phyloP scores from a whole-genome alignment of 2,888 invertebrate species.

The Priocnemis perturbator region DNA sequence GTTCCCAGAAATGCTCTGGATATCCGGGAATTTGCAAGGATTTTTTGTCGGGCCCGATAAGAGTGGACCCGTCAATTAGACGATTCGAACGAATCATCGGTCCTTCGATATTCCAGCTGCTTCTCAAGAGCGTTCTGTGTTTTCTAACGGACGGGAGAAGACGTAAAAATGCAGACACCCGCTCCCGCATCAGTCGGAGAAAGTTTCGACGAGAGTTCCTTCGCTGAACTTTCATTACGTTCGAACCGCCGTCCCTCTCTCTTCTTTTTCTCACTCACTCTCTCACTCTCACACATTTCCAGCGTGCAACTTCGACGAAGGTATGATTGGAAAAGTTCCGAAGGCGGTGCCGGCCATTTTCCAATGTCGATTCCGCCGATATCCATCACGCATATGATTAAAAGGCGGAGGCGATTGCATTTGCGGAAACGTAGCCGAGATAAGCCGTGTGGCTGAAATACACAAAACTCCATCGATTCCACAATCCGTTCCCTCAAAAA shows the following conservation, averaged over 20 bases:
- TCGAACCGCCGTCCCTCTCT: slow-evolving; percentile 32
- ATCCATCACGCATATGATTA: slow-evolving; percentile 45
- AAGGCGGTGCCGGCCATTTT: slow-evolving; percentile 38
- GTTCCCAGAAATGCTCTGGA: no score
- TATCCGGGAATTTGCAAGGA: no score
- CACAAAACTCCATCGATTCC: neutral
- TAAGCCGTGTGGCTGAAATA: neutral
- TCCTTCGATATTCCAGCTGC: no score
- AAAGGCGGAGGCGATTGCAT: slow-evolving; percentile 9
- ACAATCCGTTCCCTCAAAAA: no score
- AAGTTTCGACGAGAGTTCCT: slow-evolving; percentile 55
- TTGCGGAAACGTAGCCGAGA: no score
- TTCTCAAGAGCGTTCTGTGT: neutral
- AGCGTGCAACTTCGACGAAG: slow-evolving; percentile 36
- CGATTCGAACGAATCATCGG: no score
- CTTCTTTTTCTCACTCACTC: slow-evolving; percentile 26
- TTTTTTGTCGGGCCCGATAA: no score
- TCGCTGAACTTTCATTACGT: slow-evolving; percentile 64
- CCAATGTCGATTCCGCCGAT: slow-evolving; percentile 46
- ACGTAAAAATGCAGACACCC: slow-evolving; percentile 36
- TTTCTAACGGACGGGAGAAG: slow-evolving; percentile 21
- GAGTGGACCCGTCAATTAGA: no score
- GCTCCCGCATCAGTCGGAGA: slow-evolving; percentile 23
- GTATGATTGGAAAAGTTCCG: slow-evolving; percentile 70
- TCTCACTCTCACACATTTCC: slow-evolving; percentile 13